phyloP scores from a whole-genome alignment of 2,113 vertebrate species.

The Ondatra zibethicus region DNA sequence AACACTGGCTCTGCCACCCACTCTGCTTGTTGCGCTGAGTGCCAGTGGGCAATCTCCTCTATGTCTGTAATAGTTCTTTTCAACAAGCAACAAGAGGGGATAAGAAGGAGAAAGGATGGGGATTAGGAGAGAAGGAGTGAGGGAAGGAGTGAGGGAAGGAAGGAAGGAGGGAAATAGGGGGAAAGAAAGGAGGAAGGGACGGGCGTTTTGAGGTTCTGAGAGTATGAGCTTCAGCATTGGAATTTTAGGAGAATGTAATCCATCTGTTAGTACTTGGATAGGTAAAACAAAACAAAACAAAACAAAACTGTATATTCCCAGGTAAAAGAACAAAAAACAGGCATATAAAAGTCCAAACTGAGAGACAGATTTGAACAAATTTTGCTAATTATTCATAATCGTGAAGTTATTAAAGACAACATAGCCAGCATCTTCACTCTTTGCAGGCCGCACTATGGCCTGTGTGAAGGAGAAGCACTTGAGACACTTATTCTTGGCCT shows the following conservation, averaged over 20 bases:
- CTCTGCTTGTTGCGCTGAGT: not conserved
- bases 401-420: not conserved
- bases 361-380: not conserved
- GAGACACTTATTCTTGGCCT: not conserved
- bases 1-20: not conserved
- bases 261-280: not conserved
- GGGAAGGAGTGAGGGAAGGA: too few relatives aligned
- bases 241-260: not conserved
- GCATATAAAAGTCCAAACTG: not conserved
- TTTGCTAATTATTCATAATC: not conserved
- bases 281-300: not conserved
- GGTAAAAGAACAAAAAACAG: not conserved
- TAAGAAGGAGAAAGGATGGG: not conserved
- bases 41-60: not conserved
- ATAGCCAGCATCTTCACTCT: not conserved
- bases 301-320: not conserved
- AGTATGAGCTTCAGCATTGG: not conserved
- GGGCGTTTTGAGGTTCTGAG: not conserved
- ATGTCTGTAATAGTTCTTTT: not conserved
- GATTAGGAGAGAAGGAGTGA: not conserved
- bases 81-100: not conserved
- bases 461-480: not conserved
- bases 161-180: too few relatives aligned
- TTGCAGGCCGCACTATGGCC: fast-evolving
- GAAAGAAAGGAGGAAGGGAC: fast-evolving